phyloP scores from a whole-genome alignment of 2,797 vertebrate genomes.

The Mycteria americana region DNA sequence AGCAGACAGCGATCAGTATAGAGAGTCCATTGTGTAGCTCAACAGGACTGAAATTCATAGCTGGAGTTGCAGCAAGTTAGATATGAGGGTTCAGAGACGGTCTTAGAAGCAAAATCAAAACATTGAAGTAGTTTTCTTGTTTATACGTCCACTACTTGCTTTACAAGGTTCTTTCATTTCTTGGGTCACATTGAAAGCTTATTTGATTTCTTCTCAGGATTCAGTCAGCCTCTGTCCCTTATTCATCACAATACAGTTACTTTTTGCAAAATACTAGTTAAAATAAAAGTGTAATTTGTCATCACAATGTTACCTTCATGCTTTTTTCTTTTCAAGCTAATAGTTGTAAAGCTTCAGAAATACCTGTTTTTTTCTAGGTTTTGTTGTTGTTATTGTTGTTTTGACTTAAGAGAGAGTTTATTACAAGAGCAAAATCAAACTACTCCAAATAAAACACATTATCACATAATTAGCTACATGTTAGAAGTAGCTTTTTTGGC shows the following conservation, averaged over 20 bases:
- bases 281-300: background rate
- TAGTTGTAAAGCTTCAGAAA: background rate
- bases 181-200: background rate
- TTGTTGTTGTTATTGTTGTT: background rate
- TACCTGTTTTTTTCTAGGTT: background rate
- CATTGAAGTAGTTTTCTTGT: background rate
- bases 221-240: background rate
- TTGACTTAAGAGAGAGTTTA: background rate
- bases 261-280: background rate
- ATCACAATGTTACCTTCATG: background rate
- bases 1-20: background rate
- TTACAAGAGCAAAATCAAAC: background rate
- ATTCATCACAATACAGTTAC: background rate
- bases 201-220: background rate
- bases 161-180: background rate
- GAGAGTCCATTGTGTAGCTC: background rate
- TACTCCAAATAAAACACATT: background rate
- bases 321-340: background rate
- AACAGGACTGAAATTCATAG: background rate
- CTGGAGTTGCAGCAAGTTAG: background rate
- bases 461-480: background rate
- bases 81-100: accelerated
- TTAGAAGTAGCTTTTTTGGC: background rate
- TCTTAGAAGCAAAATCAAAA: background rate
- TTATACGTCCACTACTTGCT: background rate